phyloP scores from a whole-genome alignment of 2,888 invertebrate genomes.

The Listrodromus nycthemerus region DNA sequence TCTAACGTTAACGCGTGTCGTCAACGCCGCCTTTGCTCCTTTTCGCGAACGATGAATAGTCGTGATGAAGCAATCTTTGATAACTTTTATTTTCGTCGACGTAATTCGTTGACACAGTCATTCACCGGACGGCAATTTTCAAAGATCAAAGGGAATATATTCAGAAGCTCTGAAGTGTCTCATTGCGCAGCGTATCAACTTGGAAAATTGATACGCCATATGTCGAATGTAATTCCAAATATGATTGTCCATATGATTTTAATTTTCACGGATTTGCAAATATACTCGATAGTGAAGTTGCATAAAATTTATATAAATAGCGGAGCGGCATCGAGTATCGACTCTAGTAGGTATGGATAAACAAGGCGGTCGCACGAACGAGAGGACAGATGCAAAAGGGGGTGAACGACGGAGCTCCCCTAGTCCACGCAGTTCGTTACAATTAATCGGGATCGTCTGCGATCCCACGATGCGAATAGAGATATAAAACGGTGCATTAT shows the following conservation, averaged over 20 bases:
- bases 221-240: not conserved
- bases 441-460: slow-evolving; percentile 46
- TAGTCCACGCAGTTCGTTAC: slow-evolving; percentile 53
- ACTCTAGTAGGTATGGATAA: not conserved
- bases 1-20: too few species aligned
- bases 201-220: too few species aligned
- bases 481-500: slow-evolving; percentile 7
- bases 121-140: not conserved
- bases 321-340: not conserved
- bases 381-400: slow-evolving; percentile 22
- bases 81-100: too few species aligned
- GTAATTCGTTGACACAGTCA: too few species aligned
- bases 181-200: too few species aligned
- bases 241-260: too few species aligned
- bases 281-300: too few species aligned
- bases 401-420: slow-evolving; percentile 50
- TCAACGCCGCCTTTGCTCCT: too few species aligned
- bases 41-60: too few species aligned
- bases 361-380: not conserved
- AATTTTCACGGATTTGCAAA: too few species aligned
- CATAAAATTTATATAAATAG: not conserved
- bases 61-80: too few species aligned
- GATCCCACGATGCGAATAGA: slow-evolving; percentile 52
- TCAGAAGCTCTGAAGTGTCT: not conserved
- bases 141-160: not conserved